Percentiles rank a stretch among this genome's conserved stretches.
Evolutionary conservation across 2,888 invertebrate species (phyloP).

Genomic region (Erpobdella octoculata): DNA sequence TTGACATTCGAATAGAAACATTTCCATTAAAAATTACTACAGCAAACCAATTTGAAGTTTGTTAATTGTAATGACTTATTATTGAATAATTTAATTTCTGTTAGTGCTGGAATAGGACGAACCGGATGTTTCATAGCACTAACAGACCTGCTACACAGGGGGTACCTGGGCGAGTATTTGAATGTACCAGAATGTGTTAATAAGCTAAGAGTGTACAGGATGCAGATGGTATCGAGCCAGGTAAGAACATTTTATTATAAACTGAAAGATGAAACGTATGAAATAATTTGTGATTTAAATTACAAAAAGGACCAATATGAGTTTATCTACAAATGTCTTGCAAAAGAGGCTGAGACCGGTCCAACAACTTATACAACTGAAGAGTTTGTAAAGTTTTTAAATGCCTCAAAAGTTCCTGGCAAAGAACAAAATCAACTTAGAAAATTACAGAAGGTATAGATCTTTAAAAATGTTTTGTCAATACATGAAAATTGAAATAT

Average conservation of each 20-base stretch:
- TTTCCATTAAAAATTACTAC: too few species aligned
- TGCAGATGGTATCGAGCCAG: background rate
- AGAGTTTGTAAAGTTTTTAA: background rate
- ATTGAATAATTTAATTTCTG: background rate
- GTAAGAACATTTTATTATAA: background rate
- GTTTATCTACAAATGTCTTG: background rate
- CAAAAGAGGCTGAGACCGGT: background rate
- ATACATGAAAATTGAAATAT: too few species aligned
- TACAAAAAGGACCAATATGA: background rate
- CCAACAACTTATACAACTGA: background rate
- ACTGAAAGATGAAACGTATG: background rate
- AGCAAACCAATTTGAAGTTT: background rate
- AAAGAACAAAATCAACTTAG: too few species aligned
- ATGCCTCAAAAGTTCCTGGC: too few species aligned
- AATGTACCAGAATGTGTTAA: background rate
- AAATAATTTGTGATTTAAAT: background rate
- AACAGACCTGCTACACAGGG: background rate
- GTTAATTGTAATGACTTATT: background rate
- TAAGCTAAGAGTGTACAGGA: background rate
- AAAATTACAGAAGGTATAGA: too few species aligned
- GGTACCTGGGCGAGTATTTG: background rate
- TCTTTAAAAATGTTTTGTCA: too few species aligned
- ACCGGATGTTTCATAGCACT: background rate
- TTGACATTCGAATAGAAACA: too few species aligned
- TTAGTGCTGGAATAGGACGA: background rate